Conservation (phyloP, 2,888 invertebrate species). For the Anodontia alba region DNA sequence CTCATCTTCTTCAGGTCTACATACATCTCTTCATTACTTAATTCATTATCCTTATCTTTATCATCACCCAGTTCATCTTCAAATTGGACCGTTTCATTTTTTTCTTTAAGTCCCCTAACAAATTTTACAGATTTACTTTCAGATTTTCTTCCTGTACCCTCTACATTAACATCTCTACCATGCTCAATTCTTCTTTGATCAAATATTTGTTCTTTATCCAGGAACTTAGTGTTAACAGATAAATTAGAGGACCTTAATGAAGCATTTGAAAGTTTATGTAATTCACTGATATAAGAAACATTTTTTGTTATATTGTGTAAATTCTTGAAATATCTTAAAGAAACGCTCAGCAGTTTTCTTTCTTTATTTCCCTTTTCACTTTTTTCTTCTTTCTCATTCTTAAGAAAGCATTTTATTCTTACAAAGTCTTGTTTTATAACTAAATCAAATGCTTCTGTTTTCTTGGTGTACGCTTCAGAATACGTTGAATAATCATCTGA, state of each 20-base stretch:
- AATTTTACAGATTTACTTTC: background rate
- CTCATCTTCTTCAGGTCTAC: background rate
- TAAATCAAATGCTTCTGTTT: slow-evolving; percentile 64
- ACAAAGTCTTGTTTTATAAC: slow-evolving; percentile 74
- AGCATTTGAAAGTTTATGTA: no score
- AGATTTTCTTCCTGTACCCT: background rate
- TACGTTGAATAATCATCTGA: slow-evolving; percentile 69
- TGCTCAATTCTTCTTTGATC: no score
- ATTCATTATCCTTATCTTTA: background rate
- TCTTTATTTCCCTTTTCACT: background rate
- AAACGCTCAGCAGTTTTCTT: slow-evolving; percentile 8
- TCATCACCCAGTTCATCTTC: slow-evolving; percentile 3
- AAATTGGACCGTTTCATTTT: slow-evolving; percentile 17
- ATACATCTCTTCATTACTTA: background rate
- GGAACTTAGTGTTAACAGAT: no score
- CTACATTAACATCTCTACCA: no score
- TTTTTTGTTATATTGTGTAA: no score
- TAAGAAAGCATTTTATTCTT: slow-evolving; percentile 68
- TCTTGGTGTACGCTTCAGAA: slow-evolving; percentile 58
- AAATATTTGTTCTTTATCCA: no score
- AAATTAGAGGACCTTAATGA: no score
- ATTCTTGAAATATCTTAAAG: background rate
- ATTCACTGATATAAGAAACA: no score
- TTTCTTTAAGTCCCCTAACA: background rate
- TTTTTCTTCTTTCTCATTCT: slow-evolving; percentile 5